phyloP scores from a whole-genome alignment of 2,113 vertebrate genomes.

The Orientallactaga bullata region DNA sequence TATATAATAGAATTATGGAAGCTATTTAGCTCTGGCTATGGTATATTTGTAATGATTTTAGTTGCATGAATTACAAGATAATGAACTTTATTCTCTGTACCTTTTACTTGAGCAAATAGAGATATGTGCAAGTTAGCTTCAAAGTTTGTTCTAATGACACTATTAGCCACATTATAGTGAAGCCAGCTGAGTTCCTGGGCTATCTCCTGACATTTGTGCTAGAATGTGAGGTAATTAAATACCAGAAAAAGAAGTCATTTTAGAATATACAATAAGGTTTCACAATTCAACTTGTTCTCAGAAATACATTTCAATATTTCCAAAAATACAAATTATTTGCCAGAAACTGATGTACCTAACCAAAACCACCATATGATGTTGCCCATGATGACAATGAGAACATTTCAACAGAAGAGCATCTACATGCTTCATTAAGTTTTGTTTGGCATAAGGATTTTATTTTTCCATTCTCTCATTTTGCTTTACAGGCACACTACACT shows the following conservation, averaged over 20 bases:
- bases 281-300: conserved; percentile 37
- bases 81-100: conserved; percentile 12
- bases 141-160: neutral
- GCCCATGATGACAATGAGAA: neutral
- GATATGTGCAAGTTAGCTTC: neutral
- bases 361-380: neutral
- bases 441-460: neutral
- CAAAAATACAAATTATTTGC: conserved; percentile 20
- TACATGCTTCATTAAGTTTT: neutral
- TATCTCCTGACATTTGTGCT: neutral
- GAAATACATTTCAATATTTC: conserved; percentile 34
- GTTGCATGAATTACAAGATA: conserved; percentile 10
- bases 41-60: conserved; percentile 24
- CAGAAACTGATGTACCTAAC: conserved; percentile 17
- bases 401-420: neutral
- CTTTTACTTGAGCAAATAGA: conserved; percentile 54
- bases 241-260: neutral
- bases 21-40: neutral
- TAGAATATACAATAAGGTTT: neutral
- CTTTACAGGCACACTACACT: neutral
- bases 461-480: conserved; percentile 27
- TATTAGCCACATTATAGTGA: neutral
- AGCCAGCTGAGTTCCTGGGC: neutral
- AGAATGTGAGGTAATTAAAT: neutral
- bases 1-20: neutral